Base-by-base conservation (phyloP, 2,888 invertebrate species). In the Macrophya alboannulata region DNA sequence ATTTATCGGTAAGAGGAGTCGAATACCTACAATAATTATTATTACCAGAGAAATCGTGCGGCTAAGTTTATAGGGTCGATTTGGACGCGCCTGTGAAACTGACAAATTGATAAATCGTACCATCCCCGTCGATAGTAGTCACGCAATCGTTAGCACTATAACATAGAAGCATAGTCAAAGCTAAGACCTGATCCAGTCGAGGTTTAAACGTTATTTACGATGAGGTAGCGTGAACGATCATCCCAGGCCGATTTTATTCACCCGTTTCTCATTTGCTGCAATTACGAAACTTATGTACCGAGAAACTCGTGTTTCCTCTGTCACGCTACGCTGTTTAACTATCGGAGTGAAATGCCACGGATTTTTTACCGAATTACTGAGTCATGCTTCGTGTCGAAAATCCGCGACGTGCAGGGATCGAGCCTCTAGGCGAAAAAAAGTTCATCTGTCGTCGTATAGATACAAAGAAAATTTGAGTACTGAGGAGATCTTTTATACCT, bases 21-120 rank as follows among this genome's bases (percentile, higher is more conserved):
- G 37, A 68, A 37, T 2, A 31, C 1, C 31, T 31, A 37, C 68
- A 37, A 37, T 68, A 43, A 43, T 74, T 45, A 74, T 74, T 21
- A 21, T 45, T 9, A 74, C 12, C 1, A 10, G 21, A n/a, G 12
- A 74, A n/a, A 45, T 31, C 43, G 45, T 17, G 45, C 31, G 45
- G 31, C 37, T 77, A 31, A 25, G 55, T 77, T 77, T 51, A 77
- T 72, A 45, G 43, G 72, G 21, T 43, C 21, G 25, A 74, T 74
- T 74, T 31, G 65, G 85, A 48, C 85, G 40, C 65, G 45, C 85
- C 85, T 65, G 25, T 79, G 76, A 85, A 65, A 79, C 79, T 81
- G 79, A 79, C 79, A 85, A 85, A 85, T 81, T 85, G 85, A 85
- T 85, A 85, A 59, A 85, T 85, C 74, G 77, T 77, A 43, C 12